Conservation (phyloP, 2,113 vertebrate genomes). For the Capreolus pygargus region DNA sequence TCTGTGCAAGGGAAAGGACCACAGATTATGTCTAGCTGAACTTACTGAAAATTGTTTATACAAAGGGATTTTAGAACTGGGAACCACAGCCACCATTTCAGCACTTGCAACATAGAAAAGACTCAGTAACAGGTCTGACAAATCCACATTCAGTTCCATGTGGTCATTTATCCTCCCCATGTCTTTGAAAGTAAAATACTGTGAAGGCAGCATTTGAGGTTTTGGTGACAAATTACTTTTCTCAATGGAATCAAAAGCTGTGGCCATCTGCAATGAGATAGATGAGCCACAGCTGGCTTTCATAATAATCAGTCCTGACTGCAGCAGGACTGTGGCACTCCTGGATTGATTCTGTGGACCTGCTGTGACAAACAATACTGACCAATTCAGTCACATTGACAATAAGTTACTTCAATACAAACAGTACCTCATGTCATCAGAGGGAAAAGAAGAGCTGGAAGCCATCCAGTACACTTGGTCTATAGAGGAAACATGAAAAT, state of each 20-base stretch:
- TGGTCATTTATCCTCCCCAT: constrained; percentile 47
- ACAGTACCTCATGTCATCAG: background rate
- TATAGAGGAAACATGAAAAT: background rate
- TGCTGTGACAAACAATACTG: constrained; percentile 52
- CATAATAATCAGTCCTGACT: constrained; percentile 66
- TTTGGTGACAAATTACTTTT: constrained; percentile 66
- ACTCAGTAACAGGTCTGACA: background rate
- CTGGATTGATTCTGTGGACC: constrained; percentile 45
- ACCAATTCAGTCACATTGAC: constrained; percentile 53
- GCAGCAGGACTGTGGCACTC: constrained; percentile 34
- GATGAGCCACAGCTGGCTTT: constrained; percentile 69
- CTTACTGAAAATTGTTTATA: constrained; percentile 30
- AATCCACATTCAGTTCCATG: constrained; percentile 30
- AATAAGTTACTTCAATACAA: constrained; percentile 48
- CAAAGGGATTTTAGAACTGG: background rate
- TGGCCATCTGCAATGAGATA: constrained; percentile 62
- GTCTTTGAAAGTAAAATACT: constrained; percentile 68
- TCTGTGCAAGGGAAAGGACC: constrained; percentile 13
- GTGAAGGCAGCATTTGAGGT: constrained; percentile 52
- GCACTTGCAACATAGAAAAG: background rate
- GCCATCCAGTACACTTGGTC: background rate
- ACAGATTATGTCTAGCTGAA: constrained; percentile 12
- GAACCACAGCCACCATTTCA: background rate
- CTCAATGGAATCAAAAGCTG: constrained; percentile 63
- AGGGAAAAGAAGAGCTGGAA: background rate